Evolutionary conservation across 2,888 invertebrate genomes (phyloP), one percentile per base, ranked within the genome.

Genomic region (Phrixothrix hirtus): DNA sequence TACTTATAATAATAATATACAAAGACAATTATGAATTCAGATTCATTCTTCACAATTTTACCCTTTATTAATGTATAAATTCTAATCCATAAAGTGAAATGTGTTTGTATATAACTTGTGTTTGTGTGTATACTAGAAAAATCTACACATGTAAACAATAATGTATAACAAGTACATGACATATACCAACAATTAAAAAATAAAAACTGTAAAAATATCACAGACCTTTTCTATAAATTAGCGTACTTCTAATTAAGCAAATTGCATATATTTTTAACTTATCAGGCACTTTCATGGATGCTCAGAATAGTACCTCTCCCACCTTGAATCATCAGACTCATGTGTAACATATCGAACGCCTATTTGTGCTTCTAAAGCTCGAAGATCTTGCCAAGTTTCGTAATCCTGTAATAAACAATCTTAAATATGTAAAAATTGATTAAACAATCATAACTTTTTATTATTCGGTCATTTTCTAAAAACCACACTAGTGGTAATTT

Each of bases 341-440:
- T 95, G 94, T 4, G 95, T 95, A 59, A 95, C 79, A 77, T 92
- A 95, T 10, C 94, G 83, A 55, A 83, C 81, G 25, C 90, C 86
- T 13, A 76, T 72, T 66, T 85, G 82, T 29, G 80, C 80, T 79
- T 98, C 97, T 44, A 99, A 80, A 64, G 87, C 84, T 44, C 96
- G 84, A 67, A 99, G 81, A 79, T 99, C 99, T 64, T 85, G 86
- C 95, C 97, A 98, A 2, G 96, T 95, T 75, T 92, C 87, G 72
- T 89, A 89, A 75, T 95, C 88, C 87, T 89, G 65, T 45, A 62
- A 57, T 45, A 55, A 27, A 29, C n/a, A n/a, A n/a, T n/a, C n/a
- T n/a, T n/a, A n/a, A n/a, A n/a, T n/a, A n/a, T n/a, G n/a, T n/a
- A n/a, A n/a, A n/a, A n/a, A n/a, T n/a, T n/a, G n/a, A n/a, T n/a